phyloP scores from a whole-genome alignment of 2,888 invertebrate genomes.

The Neria commutata region DNA sequence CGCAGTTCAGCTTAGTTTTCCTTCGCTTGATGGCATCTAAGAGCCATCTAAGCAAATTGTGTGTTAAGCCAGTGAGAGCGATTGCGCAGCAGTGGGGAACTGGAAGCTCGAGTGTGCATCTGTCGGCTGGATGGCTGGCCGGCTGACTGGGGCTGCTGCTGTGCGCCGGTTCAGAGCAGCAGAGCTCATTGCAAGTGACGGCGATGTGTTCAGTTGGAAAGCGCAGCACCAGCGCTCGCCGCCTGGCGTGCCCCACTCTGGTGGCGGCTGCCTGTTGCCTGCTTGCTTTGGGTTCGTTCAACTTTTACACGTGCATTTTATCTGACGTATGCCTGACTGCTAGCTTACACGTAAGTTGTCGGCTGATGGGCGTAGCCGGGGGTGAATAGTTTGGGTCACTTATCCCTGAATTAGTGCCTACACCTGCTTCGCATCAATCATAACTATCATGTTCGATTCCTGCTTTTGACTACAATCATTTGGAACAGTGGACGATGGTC shows the following conservation, averaged over 20 bases:
- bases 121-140: not conserved
- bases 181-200: constrained; percentile 16
- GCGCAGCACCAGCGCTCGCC: not conserved
- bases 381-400: too few species aligned
- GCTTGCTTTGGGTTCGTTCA: constrained; percentile 44
- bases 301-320: constrained; percentile 32
- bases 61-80: constrained; percentile 25
- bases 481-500: too few species aligned
- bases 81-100: not conserved
- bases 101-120: not conserved
- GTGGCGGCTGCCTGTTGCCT: not conserved
- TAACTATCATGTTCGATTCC: too few species aligned
- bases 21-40: constrained; percentile 38
- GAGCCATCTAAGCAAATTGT: constrained; percentile 46
- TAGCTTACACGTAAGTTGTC: not conserved
- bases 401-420: too few species aligned
- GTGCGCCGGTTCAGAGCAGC: not conserved
- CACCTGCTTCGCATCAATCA: too few species aligned
- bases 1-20: too few species aligned
- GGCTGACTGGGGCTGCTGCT: not conserved
- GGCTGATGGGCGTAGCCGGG: not conserved
- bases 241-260: constrained; percentile 41
- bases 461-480: too few species aligned
- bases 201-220: constrained; percentile 16
- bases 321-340: constrained; percentile 29